These are phyloP conservation scores for Epinephelus cyanopodus DNA, from an alignment of 2,113 vertebrate species.

Conservation along the genomic window DNA sequence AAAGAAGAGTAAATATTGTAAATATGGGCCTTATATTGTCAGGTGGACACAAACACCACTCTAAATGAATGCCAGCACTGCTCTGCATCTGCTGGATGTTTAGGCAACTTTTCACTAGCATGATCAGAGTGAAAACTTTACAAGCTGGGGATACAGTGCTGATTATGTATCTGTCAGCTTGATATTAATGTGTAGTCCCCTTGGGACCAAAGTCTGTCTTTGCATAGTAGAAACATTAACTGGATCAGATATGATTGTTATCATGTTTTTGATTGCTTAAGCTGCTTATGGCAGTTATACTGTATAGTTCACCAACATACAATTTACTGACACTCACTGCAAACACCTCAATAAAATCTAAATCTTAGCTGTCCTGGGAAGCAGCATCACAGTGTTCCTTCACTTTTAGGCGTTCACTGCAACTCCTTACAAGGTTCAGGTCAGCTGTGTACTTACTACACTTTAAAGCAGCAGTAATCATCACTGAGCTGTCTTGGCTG, in stretches of 20 bases:
- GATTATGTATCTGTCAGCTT: not conserved
- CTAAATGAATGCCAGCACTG: not conserved
- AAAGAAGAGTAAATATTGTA: not conserved
- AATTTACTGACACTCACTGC: not conserved
- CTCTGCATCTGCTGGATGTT: not conserved
- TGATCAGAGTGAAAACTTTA: not conserved
- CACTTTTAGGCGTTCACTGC: not conserved
- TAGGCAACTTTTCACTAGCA: not conserved
- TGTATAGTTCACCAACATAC: not conserved
- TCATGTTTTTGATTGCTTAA: not conserved
- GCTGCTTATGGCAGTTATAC: not conserved
- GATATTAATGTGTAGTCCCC: not conserved
- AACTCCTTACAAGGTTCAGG: not conserved
- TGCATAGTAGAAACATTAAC: not conserved
- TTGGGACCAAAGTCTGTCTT: not conserved
- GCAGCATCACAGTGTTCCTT: not conserved
- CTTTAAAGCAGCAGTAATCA: not conserved
- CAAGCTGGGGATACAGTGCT: not conserved
- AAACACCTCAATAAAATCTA: not conserved
- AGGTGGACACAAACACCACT: not conserved
- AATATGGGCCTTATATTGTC: not conserved
- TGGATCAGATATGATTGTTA: not conserved
- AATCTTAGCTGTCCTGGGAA: not conserved
- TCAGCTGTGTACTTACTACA: not conserved
- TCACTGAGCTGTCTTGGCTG: not conserved